phyloP scores from a whole-genome alignment of 2,888 invertebrate species.

The Merodon equestris region DNA sequence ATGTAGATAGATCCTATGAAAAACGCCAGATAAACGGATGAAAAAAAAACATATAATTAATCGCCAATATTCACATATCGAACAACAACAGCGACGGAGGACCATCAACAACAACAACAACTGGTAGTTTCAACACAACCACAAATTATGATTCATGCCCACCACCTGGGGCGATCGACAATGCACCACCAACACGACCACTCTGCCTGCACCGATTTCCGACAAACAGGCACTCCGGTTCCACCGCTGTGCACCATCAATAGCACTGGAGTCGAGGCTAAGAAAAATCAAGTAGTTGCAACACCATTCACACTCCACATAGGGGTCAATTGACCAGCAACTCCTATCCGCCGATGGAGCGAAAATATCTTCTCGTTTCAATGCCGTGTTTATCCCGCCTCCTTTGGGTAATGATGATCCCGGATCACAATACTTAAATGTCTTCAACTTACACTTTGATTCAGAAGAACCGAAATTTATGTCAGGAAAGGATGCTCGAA shows the following conservation, averaged over 20 bases:
- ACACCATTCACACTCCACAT: conserved; percentile 70
- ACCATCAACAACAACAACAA: conserved; percentile 31
- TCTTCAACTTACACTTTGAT: conserved; percentile 51
- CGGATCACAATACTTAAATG: conserved; percentile 23
- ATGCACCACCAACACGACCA: conserved; percentile 27
- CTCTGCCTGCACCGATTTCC: conserved; percentile 54
- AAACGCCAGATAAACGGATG: no score
- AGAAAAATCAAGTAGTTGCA: conserved; percentile 70
- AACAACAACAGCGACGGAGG: conserved; percentile 2
- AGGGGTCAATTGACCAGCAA: conserved; percentile 71
- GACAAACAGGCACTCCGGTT: conserved; percentile 44
- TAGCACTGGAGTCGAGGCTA: conserved; percentile 49
- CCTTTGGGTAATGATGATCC: conserved; percentile 66
- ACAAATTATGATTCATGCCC: conserved; percentile 69
- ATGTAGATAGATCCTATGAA: background rate
- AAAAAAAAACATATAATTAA: conserved; percentile 31
- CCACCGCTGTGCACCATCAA: conserved; percentile 48
- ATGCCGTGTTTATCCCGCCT: conserved; percentile 66
- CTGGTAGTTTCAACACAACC: conserved; percentile 66
- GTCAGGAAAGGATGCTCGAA: conserved; percentile 32
- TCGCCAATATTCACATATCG: conserved; percentile 59
- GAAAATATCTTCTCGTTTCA: conserved; percentile 56
- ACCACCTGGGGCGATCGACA: conserved; percentile 49
- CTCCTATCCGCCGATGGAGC: conserved; percentile 56
- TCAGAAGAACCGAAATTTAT: background rate